Conservation (phyloP, 2,888 invertebrate species). For the Onchidella celtica region DNA sequence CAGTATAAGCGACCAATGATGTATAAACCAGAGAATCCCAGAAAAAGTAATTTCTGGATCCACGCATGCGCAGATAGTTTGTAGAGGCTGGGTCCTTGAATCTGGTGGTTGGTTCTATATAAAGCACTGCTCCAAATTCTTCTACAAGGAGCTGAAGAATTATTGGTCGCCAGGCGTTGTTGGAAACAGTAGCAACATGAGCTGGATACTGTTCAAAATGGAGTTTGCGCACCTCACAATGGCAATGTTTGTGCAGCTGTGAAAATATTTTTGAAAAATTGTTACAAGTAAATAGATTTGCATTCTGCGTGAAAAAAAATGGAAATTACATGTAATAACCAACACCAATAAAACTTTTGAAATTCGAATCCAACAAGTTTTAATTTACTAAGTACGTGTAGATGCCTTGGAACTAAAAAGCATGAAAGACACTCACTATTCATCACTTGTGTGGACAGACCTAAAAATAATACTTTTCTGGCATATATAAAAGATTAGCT, state of each 20-base stretch:
- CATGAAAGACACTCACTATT: too few species aligned
- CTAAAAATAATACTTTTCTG: too few species aligned
- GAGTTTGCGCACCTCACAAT: conserved; percentile 67
- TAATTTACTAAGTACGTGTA: too few species aligned
- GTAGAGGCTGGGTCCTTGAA: conserved; percentile 61
- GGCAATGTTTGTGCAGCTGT: conserved; percentile 65
- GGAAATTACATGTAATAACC: too few species aligned
- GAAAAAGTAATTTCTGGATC: conserved; percentile 61
- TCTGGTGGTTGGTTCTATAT: conserved; percentile 63
- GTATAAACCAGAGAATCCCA: conserved; percentile 61
- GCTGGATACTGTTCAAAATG: conserved; percentile 59
- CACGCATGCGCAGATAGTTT: conserved; percentile 62
- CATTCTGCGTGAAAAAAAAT: not conserved
- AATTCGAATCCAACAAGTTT: too few species aligned
- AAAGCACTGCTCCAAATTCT: conserved; percentile 67
- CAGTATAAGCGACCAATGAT: conserved; percentile 63
- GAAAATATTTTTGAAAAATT: conserved; percentile 25
- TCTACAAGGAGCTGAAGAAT: conserved; percentile 69
- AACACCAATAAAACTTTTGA: too few species aligned
- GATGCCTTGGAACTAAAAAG: too few species aligned
- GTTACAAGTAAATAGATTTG: not conserved
- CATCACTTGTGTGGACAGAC: too few species aligned
- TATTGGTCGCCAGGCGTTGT: conserved; percentile 67
- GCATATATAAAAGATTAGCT: too few species aligned
- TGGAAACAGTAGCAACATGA: conserved; percentile 63